These are phyloP conservation scores for Neopipo cinnamomea DNA, from an alignment of 2,113 vertebrate species.

Conservation along the genomic window DNA sequence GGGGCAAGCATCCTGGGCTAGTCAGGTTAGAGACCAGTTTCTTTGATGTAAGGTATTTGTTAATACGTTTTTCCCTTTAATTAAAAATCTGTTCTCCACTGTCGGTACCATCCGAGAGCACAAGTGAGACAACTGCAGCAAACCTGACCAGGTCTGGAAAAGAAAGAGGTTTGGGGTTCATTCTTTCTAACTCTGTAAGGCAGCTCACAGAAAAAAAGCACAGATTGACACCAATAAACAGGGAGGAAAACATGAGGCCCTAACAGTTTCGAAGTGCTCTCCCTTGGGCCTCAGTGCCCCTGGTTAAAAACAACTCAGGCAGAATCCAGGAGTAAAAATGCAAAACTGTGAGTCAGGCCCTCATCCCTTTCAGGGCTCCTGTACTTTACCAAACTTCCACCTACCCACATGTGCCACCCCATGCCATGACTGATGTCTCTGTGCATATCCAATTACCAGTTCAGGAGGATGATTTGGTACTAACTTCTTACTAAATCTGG, in stretches of 20 bases:
- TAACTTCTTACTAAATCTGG: background rate
- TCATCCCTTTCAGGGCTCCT: background rate
- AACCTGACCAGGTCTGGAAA: background rate
- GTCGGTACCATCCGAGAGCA: background rate
- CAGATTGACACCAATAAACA: background rate
- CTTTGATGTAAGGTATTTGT: constrained; percentile 68
- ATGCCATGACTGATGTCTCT: background rate
- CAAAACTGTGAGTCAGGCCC: background rate
- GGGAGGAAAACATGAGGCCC: background rate
- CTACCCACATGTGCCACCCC: background rate
- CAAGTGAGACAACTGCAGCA: background rate
- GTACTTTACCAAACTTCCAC: background rate
- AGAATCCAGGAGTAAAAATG: background rate
- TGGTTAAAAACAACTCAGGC: background rate
- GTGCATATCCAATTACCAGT: background rate
- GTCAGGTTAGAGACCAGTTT: constrained; percentile 33
- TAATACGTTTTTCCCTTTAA: constrained; percentile 55
- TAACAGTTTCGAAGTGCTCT: background rate
- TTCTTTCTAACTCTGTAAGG: background rate
- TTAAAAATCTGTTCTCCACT: constrained; percentile 63
- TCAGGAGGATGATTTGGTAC: background rate
- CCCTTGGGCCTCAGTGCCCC: background rate
- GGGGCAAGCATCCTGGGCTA: constrained; percentile 43
- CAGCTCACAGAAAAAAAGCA: background rate
- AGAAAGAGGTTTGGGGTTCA: background rate